These are phyloP conservation scores for Leptobrachium ailaonicum DNA, from an alignment of 2,113 vertebrate genomes.

Conservation along the genomic window DNA sequence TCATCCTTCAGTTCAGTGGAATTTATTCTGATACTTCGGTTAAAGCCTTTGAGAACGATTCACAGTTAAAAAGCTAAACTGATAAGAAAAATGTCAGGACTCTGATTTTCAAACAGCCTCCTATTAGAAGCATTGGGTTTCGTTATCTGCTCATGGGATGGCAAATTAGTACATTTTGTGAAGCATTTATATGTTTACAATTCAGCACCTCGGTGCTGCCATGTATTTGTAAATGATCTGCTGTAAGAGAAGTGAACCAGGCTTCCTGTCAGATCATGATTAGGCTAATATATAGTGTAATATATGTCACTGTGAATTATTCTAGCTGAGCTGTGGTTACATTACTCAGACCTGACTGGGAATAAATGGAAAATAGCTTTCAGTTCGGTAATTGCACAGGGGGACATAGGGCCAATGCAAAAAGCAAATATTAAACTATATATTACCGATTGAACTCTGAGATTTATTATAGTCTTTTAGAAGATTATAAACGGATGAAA, in stretches of 20 bases:
- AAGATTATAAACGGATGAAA: constrained; percentile 41
- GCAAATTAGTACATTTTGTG: too few relatives aligned
- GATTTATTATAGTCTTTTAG: constrained; percentile 53
- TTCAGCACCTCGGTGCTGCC: too few relatives aligned
- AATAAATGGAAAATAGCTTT: constrained; percentile 18
- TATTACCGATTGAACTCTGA: constrained; percentile 48
- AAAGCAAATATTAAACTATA: constrained; percentile 54
- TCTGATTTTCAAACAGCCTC: too few relatives aligned
- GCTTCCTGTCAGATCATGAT: background rate
- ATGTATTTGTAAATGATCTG: background rate
- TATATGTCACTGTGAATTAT: constrained; percentile 54
- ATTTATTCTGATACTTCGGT: too few relatives aligned
- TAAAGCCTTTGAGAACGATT: too few relatives aligned
- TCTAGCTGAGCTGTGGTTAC: constrained; percentile 11
- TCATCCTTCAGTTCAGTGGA: too few relatives aligned
- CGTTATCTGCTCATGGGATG: too few relatives aligned
- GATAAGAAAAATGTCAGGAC: too few relatives aligned
- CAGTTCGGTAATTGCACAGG: constrained; percentile 1
- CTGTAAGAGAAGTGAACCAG: background rate
- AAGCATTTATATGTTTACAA: too few relatives aligned
- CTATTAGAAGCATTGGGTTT: too few relatives aligned
- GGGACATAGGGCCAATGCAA: constrained; percentile 9
- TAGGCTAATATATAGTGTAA: background rate
- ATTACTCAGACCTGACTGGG: background rate
- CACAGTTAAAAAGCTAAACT: too few relatives aligned